Evolutionary conservation across 2,797 vertebrate species (phyloP).

Genomic region (Mormyrops boulengeri): DNA sequence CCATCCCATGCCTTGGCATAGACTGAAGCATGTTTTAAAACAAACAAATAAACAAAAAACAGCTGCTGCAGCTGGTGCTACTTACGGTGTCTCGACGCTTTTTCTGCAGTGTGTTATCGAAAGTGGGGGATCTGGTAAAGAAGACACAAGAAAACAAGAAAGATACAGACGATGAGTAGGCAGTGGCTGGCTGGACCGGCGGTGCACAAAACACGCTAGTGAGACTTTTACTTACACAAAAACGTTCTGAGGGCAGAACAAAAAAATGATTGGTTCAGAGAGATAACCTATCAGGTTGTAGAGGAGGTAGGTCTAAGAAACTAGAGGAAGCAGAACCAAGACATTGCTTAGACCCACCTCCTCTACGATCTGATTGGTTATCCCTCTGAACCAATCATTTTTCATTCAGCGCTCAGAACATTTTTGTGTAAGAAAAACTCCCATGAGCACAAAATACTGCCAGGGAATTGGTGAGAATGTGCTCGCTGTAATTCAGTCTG

Average conservation of each 20-base stretch:
- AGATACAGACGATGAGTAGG: not conserved
- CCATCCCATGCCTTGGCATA: not conserved
- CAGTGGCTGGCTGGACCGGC: not conserved
- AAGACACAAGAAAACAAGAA: constrained; percentile 27
- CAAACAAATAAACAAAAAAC: not conserved
- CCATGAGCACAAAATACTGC: not conserved
- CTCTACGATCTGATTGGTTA: not conserved
- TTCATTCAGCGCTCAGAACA: not conserved
- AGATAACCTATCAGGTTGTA: not conserved
- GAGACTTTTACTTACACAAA: not conserved
- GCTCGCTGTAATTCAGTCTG: not conserved
- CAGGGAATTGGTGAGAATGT: not conserved
- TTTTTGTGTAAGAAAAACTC: not conserved
- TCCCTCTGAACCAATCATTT: not conserved
- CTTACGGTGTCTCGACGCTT: constrained; percentile 97
- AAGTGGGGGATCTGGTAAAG: constrained; percentile 83
- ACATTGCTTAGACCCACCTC: not conserved
- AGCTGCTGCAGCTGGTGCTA: constrained; percentile 44
- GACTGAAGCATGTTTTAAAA: not conserved
- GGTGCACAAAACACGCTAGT: not conserved
- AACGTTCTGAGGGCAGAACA: not conserved
- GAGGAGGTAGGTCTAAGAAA: not conserved
- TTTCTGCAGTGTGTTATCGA: constrained; percentile 97
- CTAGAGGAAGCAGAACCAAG: not conserved
- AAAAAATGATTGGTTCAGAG: not conserved